These are phyloP conservation scores for Datnioides undecimradiatus DNA, from an alignment of 2,113 vertebrate genomes.

Conservation along the genomic window DNA sequence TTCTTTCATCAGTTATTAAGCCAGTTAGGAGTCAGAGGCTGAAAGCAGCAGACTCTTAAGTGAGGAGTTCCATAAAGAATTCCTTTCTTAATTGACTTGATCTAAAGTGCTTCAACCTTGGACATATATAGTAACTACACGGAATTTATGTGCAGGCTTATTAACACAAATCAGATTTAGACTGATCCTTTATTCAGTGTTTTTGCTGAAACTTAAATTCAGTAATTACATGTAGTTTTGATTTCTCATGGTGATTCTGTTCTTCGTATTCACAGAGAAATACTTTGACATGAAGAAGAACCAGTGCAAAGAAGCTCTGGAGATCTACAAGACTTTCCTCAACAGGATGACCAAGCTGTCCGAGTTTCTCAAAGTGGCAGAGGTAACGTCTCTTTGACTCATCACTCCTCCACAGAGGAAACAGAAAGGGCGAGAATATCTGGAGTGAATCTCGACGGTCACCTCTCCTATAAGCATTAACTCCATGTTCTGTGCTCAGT, in stretches of 20 bases:
- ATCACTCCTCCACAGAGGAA: conserved; percentile 35
- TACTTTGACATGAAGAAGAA: conserved; percentile 99
- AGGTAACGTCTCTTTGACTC: conserved; percentile 85
- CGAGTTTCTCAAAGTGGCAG: conserved; percentile 97
- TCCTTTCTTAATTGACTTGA: conserved; percentile 31
- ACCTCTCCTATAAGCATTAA: conserved; percentile 21
- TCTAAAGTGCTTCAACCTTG: neutral
- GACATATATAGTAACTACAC: neutral
- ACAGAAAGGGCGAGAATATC: conserved; percentile 44
- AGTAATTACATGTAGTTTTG: neutral
- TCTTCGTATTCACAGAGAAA: conserved; percentile 88
- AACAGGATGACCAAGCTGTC: conserved; percentile 97
- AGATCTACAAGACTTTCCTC: conserved; percentile 97
- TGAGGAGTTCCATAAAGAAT: conserved; percentile 43
- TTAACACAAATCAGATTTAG: neutral
- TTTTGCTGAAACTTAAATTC: neutral
- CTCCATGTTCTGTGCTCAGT: neutral
- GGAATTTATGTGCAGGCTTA: neutral
- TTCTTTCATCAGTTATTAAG: conserved; percentile 47
- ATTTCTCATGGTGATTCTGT: neutral
- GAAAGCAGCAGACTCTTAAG: conserved; percentile 24
- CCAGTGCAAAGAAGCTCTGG: conserved; percentile 96
- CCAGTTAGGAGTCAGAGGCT: conserved; percentile 20
- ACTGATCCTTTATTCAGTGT: neutral
- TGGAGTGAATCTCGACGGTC: conserved; percentile 63